A percentile compares a stretch with the other conserved stretches of the same genome.
Conservation (phyloP, 2,888 invertebrate species). For the Drosophila longiperda region DNA sequence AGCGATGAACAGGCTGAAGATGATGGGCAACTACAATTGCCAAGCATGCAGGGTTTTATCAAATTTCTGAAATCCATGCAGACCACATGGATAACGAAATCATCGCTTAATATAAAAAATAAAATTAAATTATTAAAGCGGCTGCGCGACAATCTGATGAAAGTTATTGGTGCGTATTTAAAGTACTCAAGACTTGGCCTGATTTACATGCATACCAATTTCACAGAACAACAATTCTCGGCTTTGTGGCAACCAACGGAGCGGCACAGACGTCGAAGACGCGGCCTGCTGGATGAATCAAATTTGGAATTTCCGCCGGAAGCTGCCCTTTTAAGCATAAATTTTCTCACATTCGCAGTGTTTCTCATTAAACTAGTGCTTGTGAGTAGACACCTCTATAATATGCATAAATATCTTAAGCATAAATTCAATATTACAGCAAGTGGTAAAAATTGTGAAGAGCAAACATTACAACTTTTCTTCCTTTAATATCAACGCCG, state of each 20-base stretch:
- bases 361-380: slow-evolving; percentile 93
- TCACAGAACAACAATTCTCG: slow-evolving; percentile 86
- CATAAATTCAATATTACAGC: slow-evolving; percentile 85
- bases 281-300: slow-evolving; percentile 85
- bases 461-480: slow-evolving; percentile 86
- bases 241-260: slow-evolving; percentile 85
- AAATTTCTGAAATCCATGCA: slow-evolving; percentile 82
- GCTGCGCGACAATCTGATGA: slow-evolving; percentile 86
- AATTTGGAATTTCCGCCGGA: slow-evolving; percentile 92
- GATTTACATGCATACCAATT: slow-evolving; percentile 7
- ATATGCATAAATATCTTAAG: not conserved
- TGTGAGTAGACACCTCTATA: slow-evolving; percentile 86
- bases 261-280: slow-evolving; percentile 73
- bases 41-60: slow-evolving; percentile 81
- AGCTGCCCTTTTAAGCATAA: slow-evolving; percentile 92
- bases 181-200: slow-evolving; percentile 14
- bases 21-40: slow-evolving; percentile 55
- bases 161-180: slow-evolving; percentile 88
- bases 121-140: slow-evolving; percentile 82
- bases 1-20: slow-evolving; percentile 11
- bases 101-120: slow-evolving; percentile 77
- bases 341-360: slow-evolving; percentile 93
- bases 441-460: slow-evolving; percentile 89
- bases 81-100: slow-evolving; percentile 76
- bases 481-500: slow-evolving; percentile 73